These are phyloP conservation scores for Octomys mimax DNA, from an alignment of 2,797 vertebrate species.

Conservation along the genomic window DNA sequence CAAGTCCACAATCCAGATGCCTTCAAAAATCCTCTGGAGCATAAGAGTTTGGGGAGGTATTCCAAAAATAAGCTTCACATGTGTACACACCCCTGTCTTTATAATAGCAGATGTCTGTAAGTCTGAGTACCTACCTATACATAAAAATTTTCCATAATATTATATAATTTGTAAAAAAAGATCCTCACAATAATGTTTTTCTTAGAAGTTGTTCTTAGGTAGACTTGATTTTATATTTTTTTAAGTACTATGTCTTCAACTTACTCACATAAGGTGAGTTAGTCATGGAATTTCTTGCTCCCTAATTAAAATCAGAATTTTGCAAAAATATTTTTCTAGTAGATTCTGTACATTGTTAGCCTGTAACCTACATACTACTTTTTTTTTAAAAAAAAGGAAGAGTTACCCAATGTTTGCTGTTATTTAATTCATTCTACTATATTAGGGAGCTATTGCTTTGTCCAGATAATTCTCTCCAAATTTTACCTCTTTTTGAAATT, in stretches of 20 bases:
- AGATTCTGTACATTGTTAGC: constrained; percentile 68
- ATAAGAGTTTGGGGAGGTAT: neutral
- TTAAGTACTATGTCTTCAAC: constrained; percentile 6
- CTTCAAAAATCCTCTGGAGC: neutral
- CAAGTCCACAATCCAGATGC: neutral
- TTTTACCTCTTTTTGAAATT: constrained; percentile 52
- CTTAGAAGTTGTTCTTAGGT: neutral
- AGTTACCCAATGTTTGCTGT: constrained; percentile 55
- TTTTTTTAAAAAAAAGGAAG: constrained; percentile 68
- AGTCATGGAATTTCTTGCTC: constrained; percentile 75
- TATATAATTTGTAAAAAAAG: neutral
- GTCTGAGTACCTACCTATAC: neutral
- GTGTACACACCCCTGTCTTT: neutral
- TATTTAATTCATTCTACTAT: constrained; percentile 33
- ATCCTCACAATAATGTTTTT: neutral
- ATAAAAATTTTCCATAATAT: neutral
- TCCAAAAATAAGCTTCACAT: neutral
- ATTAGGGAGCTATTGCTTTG: constrained; percentile 61
- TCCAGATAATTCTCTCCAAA: constrained; percentile 49
- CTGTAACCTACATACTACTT: constrained; percentile 68
- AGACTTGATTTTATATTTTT: neutral
- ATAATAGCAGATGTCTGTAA: neutral
- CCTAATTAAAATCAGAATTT: constrained; percentile 76
- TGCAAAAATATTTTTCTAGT: constrained; percentile 67
- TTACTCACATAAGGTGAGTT: constrained; percentile 63